Base-by-base conservation (phyloP, 2,888 invertebrate species). In the Apamea anceps region DNA sequence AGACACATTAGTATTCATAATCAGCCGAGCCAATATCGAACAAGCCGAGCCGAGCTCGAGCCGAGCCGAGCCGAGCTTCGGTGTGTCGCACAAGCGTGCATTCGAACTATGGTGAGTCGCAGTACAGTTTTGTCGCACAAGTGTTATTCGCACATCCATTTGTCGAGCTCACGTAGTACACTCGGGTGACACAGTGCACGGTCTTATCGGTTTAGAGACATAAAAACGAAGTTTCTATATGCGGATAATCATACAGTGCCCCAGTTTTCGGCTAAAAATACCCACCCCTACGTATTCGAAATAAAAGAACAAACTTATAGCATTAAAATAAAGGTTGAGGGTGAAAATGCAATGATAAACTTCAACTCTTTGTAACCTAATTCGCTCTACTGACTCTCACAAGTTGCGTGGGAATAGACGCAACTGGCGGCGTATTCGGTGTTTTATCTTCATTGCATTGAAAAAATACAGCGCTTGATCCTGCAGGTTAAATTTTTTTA, bases 351-450 rank as follows among this genome's bases (percentile, higher is more conserved):
- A 72, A 68, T 32, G 77, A 21, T 76, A 37, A 85, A 80, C 62
- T 70, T 48, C 28, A 77, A 73, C 45, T 86, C 66, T 72, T 32
- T 37, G 78, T 82, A 84, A 78, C 84, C 84, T 75, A 86, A 73
- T 86, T 86, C 72, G 84, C 79, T 79, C 76, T 65, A 74, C 66
- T 87, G 85, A 73, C 60, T 76, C 63, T 66, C 54, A 68, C 60
- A 79, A 86, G 83, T 75, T 86, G 62, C 71, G 87, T 79, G 84
- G 84, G 84, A 87, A 79, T n/a, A 10, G 57, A 62, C 71, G 42
- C 87, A 85, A 72, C 71, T 54, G 62, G 74, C 60, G 32, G 54
- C 66, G n/a, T 68, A 70, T 70, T 75, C 73, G 6, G 37, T 74
- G 51, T 60, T 74, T 66, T 78, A 75, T 54, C 37, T 74, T 78